Evolutionary conservation across 2,888 invertebrate species (phyloP).

Genomic region (Heteropelma amictum): DNA sequence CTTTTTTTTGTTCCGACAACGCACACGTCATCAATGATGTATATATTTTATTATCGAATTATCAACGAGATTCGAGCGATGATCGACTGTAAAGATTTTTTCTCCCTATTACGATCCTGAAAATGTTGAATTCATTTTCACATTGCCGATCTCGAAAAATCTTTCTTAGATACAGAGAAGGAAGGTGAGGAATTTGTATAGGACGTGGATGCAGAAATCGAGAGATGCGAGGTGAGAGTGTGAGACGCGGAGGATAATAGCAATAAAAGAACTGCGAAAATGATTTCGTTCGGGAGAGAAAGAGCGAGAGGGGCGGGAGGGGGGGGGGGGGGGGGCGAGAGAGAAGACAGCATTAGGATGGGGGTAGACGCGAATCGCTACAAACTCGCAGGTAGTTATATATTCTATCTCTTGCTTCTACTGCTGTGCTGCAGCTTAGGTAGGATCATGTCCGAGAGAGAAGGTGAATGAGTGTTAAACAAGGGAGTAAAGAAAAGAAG

Average conservation of each 20-base stretch:
- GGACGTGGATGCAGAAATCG: not conserved
- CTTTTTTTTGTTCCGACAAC: not conserved
- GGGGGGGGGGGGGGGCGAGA: too few species aligned
- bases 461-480: constrained; percentile 8
- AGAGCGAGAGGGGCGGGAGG: too few species aligned
- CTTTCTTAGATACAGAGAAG: too few species aligned
- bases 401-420: constrained; percentile 32
- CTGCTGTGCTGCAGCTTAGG: constrained; percentile 41
- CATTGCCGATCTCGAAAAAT: too few species aligned
- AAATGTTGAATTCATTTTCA: too few species aligned
- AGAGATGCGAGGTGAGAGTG: constrained; percentile 12
- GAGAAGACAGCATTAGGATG: constrained; percentile 41
- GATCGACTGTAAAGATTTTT: too few species aligned
- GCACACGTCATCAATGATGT: not conserved
- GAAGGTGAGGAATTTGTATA: too few species aligned
- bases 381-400: constrained; percentile 58
- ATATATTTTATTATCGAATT: not conserved
- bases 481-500: constrained; percentile 12
- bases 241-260: constrained; percentile 24
- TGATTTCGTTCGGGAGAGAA: constrained; percentile 49
- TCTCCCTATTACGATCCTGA: too few species aligned
- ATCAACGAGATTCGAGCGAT: too few species aligned
- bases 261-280: constrained; percentile 50
- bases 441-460: constrained; percentile 35
- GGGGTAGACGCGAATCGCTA: constrained; percentile 48